Base-by-base conservation (phyloP, 2,888 invertebrate genomes). In the Escarpia spicata region DNA sequence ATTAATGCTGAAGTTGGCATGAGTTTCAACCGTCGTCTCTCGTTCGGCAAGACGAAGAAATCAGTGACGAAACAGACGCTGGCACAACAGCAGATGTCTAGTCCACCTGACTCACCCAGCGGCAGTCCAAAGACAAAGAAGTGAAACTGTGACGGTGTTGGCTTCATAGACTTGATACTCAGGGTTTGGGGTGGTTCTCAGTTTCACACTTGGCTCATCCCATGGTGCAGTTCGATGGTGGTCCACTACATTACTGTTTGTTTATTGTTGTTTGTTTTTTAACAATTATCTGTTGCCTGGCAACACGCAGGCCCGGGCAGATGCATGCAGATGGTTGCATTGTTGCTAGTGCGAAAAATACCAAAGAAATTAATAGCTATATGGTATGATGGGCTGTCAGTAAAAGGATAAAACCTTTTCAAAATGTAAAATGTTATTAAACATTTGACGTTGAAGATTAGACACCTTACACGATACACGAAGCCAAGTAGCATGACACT, bases 1-100 rank as follows among this genome's bases (percentile, higher is more conserved):
- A 75, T 75, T 26, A 75, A 75, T n/a, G 19, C 75, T 75, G 75
- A 75, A 75, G 0, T 75, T 26, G 26, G 26, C 26, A 75, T 75
- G 26, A 75, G 75, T n/a, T 75, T 75, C 75, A 75, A 75, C 45
- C 92, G 93, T 12, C 90, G 93, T 3, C 90, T 93, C 91, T 93
- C 93, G 26, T 93, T 93, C 75, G 93, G 93, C 19, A 93, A 93
- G 58, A 91, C 89, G 60, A 92, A 92, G 75, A 92, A 92, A 91
- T 92, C 92, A 19, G 90, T 43, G 3, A 90, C 37, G 19, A 92
- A 92, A 37, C 26, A n/a, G 15, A 15, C 58, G 15, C 92, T 92
- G 91, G 44, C 58, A 12, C 31, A 45, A 19, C 44, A 43, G 26
- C 90, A 89, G 75, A 43, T 75, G 75, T 75, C 75, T 26, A 75